These are phyloP conservation scores for Drosophila prosaltans DNA, from an alignment of 1,140 invertebrate species.

Conservation along the genomic window DNA sequence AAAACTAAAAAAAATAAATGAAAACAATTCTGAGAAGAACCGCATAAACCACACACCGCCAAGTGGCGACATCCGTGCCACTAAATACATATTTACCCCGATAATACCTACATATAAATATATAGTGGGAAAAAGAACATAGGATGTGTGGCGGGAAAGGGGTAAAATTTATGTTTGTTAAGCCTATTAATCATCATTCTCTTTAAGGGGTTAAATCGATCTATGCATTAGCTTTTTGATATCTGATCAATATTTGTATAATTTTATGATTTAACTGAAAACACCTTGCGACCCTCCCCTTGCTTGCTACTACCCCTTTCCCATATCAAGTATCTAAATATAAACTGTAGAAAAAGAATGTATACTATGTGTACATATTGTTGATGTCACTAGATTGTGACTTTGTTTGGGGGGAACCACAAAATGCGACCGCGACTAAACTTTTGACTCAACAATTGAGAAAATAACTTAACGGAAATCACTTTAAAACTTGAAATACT, in stretches of 20 bases:
- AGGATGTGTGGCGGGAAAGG: too few relatives aligned
- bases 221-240: background rate
- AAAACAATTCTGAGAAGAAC: conserved; percentile 21
- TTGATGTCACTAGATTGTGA: too few relatives aligned
- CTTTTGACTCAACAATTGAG: too few relatives aligned
- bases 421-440: too few relatives aligned
- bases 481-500: background rate
- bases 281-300: conserved; percentile 5
- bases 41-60: conserved; percentile 19
- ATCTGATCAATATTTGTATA: conserved; percentile 3
- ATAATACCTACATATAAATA: background rate
- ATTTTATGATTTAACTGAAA: conserved; percentile 5
- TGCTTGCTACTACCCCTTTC: background rate
- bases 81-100: conserved; percentile 16
- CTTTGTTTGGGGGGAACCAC: too few relatives aligned
- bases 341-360: too few relatives aligned
- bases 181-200: conserved; percentile 6
- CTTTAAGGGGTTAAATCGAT: background rate
- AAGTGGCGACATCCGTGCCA: conserved; percentile 19
- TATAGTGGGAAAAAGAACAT: background rate
- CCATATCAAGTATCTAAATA: too few relatives aligned
- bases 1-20: background rate
- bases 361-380: too few relatives aligned
- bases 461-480: conserved; percentile 40
- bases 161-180: background rate